Base-by-base conservation (phyloP, 2,797 vertebrate genomes). In the Rhinella marina region DNA sequence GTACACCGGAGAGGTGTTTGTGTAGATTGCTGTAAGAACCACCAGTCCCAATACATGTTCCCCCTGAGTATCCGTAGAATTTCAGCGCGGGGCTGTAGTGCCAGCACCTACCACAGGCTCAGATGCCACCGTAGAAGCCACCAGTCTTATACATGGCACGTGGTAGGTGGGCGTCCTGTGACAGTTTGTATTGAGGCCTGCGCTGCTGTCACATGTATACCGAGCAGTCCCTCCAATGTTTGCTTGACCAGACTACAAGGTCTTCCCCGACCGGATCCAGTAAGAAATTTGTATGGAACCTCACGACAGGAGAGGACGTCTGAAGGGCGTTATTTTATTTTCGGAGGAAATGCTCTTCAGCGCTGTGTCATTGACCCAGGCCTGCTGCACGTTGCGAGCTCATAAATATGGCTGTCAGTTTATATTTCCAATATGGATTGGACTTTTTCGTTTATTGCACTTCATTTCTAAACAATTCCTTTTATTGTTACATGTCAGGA, bases 401-500 rank as follows among this genome's bases (percentile, higher is more conserved):
- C 68, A 70, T 86, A 89, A 52, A 85, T 85, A 72, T 72, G 27
- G 14, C 61, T 41, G 50, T 77, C 80, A 72, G 70, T 50, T 82
- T 68, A 72, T 82, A 81, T 82, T 78, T 48, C 62, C 78, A 52
- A 70, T 68, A 82, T 62, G 88, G 84, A 62, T 70, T 83, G 72
- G 79, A 82, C 72, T 59, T 81, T 81, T 77, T 78, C 64, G 62
- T 87, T 84, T 86, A 84, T 83, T 79, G 82, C 73, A n/a, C 56
- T 64, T 82, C 85, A 84, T 72, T 84, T 89, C 80, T 84, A 83
- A 86, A 89, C 88, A 62, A 79, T 89, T 73, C 85, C 88, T 86
- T 89, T 89, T 89, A 89, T 86, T 86, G 88, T 84, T 87, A 72
- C 85, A 80, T 84, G 88, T 87, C 88, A 89, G 62, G 75, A 52